Base-by-base conservation (phyloP, 1,140 invertebrate genomes). In the Tenebrio molitor region DNA sequence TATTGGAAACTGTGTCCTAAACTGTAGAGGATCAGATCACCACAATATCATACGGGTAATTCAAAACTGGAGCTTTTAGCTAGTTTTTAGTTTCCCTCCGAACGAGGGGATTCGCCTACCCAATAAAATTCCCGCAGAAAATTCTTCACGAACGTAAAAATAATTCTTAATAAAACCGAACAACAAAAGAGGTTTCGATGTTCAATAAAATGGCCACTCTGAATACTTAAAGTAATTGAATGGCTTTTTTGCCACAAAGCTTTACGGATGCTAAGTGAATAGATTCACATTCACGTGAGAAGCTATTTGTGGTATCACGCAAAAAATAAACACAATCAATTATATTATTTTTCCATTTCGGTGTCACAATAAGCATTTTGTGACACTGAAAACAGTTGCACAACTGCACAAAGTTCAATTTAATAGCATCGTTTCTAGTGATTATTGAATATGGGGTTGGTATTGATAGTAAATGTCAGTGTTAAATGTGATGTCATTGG, bases 31-130 rank as follows among this genome's bases (percentile, higher is more conserved):
- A 58, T 58, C 50, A 29, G 21, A 58, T 58, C 50, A 58, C 23
- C 50, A 14, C 50, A 58, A 58, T 58, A 58, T 58, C 29, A 58
- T 58, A 25, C 50, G 21, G 50, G 50, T 58, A 58, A 58, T 58
- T 58, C 50, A 58, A 58, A 58, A 58, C 50, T 58, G 29, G 21
- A 29, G 50, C 50, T 58, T 58, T 53, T 53, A 25, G 46, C 46
- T 25, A 53, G 6, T 25, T 53, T 53, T 58, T 58, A 58, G 21
- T 58, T 21, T 58, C 23, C 23, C 23, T 58, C n/a, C 50, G 29
- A 58, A 58, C 50, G 29, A 58, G 50, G 23, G 21, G 50, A 29
- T 58, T 29, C 3, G n/a, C 7, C 10, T 19, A 25, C 19, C 50
- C 15, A 58, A 58, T 58, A 58, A 58, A 21, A 58, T 58, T 58